Evolutionary conservation across 2,888 invertebrate species (phyloP).

Genomic region (Ischnura elegans): DNA sequence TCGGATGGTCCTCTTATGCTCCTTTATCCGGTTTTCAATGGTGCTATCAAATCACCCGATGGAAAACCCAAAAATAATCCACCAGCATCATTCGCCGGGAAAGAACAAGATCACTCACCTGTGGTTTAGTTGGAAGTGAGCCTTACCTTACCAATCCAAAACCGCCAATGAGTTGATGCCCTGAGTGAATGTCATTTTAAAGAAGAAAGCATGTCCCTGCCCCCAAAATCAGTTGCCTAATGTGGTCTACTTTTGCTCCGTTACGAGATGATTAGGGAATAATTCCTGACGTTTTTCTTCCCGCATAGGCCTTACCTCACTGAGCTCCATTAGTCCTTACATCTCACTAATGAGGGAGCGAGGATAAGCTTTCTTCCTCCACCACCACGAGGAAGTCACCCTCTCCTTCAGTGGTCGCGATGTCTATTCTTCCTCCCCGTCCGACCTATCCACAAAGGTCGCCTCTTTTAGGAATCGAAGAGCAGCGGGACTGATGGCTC

Average conservation of each 20-base stretch:
- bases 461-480: neutral
- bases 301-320: neutral
- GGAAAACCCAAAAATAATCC: too few relatives aligned
- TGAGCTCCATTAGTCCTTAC: neutral
- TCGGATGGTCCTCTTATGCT: too few relatives aligned
- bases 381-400: neutral
- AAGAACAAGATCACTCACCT: too few relatives aligned
- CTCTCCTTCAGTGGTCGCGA: neutral
- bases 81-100: too few relatives aligned
- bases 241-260: neutral
- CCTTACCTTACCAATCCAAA: too few relatives aligned
- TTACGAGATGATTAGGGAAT: neutral
- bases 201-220: neutral
- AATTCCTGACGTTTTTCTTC: neutral
- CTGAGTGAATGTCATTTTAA: neutral
- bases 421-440: neutral
- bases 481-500: neutral
- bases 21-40: too few relatives aligned
- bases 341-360: conserved; percentile 8
- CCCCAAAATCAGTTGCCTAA: neutral
- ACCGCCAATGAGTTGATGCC: too few relatives aligned
- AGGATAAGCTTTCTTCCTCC: neutral
- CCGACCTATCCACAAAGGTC: conserved; percentile 14
- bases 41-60: too few relatives aligned
- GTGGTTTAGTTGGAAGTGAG: too few relatives aligned